Conservation (phyloP, 2,888 invertebrate genomes). For the Noctua janthina region DNA sequence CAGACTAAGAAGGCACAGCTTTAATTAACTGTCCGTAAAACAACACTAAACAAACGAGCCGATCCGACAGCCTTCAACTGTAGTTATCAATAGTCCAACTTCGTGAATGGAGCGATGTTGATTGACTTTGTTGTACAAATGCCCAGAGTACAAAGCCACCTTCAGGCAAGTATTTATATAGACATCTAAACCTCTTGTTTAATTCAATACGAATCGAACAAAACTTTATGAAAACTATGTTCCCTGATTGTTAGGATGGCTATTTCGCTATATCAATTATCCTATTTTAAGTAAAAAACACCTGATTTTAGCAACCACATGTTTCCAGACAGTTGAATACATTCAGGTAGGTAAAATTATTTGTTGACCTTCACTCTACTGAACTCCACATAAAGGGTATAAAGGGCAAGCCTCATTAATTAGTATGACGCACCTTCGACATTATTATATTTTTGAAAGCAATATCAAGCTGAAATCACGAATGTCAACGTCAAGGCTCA, state of each 20-base stretch:
- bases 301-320: neutral
- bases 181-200: constrained; percentile 29
- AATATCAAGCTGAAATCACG: constrained; percentile 55
- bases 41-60: constrained; percentile 80
- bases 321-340: neutral
- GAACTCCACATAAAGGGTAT: constrained; percentile 45
- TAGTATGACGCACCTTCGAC: constrained; percentile 58
- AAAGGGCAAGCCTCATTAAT: constrained; percentile 62
- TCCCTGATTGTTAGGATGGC: neutral
- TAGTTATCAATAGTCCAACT: constrained; percentile 72
- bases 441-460: constrained; percentile 60
- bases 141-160: constrained; percentile 46
- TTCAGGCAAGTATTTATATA: constrained; percentile 27
- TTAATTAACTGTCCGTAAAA: constrained; percentile 89
- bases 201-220: constrained; percentile 15
- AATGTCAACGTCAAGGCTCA: constrained; percentile 62
- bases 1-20: constrained; percentile 84
- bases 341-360: neutral
- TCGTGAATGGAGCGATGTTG: constrained; percentile 70
- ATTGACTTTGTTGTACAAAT: constrained; percentile 74
- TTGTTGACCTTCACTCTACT: constrained; percentile 46
- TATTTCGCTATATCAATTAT: neutral
- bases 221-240: constrained; percentile 41
- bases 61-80: constrained; percentile 73
- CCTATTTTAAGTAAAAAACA: neutral